A percentile compares a stretch with the other conserved stretches of the same genome.
These are phyloP conservation scores for Aphidoletes aphidimyza DNA, from an alignment of 2,888 invertebrate species.

Conservation along the genomic window DNA sequence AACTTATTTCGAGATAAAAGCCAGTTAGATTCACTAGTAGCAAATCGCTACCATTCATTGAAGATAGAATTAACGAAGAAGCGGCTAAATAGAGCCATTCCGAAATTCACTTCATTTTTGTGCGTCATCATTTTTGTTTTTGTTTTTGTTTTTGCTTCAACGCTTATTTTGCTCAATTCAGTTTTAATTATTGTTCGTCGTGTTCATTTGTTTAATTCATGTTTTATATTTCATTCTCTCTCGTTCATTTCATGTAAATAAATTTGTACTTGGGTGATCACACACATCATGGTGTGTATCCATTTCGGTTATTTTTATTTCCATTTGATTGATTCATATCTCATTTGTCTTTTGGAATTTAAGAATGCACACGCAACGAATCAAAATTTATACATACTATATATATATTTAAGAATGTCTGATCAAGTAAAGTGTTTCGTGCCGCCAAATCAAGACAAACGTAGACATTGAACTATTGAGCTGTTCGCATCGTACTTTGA, in stretches of 20 bases:
- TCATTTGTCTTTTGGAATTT: constrained; percentile 25
- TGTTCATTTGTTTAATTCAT: neutral
- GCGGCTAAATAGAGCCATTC: neutral
- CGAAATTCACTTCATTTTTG: neutral
- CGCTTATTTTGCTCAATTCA: constrained; percentile 16
- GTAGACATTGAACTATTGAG: constrained; percentile 1
- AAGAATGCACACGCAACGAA: constrained; percentile 35
- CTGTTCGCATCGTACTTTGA: neutral
- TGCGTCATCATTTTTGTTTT: constrained; percentile 24
- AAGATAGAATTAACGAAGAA: neutral
- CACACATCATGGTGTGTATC: constrained; percentile 16
- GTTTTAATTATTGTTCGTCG: constrained; percentile 29
- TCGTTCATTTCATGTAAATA: too few relatives aligned
- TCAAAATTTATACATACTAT: neutral
- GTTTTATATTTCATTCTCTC: neutral
- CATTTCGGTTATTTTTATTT: constrained; percentile 27
- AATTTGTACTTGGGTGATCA: too few relatives aligned
- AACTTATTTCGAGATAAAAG: too few relatives aligned
- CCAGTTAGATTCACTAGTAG: neutral
- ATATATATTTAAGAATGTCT: too few relatives aligned
- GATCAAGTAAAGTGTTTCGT: constrained; percentile 2
- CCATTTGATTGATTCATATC: constrained; percentile 36
- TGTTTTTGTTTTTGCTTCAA: too few relatives aligned
- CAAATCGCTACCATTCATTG: neutral
- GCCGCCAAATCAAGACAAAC: neutral